Evolutionary conservation across 2,113 vertebrate genomes (phyloP), one percentile per base, ranked within the genome.

Genomic region (Dascyllus trimaculatus): DNA sequence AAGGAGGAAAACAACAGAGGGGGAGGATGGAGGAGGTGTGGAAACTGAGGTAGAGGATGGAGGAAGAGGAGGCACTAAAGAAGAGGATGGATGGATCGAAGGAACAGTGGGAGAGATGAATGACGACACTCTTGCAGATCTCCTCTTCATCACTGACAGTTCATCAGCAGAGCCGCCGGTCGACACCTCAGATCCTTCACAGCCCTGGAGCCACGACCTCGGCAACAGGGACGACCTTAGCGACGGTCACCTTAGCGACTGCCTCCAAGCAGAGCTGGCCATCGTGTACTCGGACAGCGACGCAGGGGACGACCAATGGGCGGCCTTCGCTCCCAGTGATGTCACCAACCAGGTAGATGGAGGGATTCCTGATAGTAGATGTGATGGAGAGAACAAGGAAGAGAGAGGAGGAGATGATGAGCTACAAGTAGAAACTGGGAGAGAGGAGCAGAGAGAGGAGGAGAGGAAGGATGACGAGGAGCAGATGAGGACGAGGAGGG

Each of bases 211-310:
- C 45, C 82, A 82, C 0, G 85, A 91, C 65, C 78, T 22, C 0
- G 46, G 29, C 13, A 81, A 87, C 74, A 78, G 71, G 38, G 93
- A 92, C 0, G 89, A 94, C 71, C 80, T 93, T 4, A 92, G 91
- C 17, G 91, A 93, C 35, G 15, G 67, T n/a, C 85, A 92, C 71
- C 75, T 91, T 22, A 92, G 93, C 22, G 92, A 93, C 72, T 94
- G 93, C 67, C 81, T 94, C 54, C 92, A 93, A 46, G 94, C 92
- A 1, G 92, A 95, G 57, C 85, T 93, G 51, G 94, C 93, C 1
- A 65, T 91, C 0, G 89, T 94, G 18, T 93, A 86, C 64, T 95
- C 94, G 2, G 93, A 95, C 82, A 94, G 93, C 14, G 94, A 95
- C 4, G 74, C 84, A 0, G 94, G 91, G 29, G 94, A 95, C 22